phyloP scores from a whole-genome alignment of 2,888 invertebrate genomes.

The Trissoscelio sp. region DNA sequence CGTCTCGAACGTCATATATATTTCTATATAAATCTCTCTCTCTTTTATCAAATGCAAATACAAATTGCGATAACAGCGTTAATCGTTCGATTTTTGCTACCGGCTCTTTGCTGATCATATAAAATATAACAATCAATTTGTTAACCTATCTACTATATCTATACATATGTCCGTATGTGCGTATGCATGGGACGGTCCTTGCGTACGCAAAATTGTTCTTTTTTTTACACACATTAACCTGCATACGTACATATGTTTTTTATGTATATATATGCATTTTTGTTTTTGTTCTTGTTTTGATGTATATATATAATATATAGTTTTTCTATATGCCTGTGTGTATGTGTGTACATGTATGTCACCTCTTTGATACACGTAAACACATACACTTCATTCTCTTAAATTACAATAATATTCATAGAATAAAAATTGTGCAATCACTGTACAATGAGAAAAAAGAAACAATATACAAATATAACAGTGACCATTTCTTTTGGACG shows the following conservation, averaged over 20 bases:
- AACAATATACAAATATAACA: slow-evolving; percentile 72
- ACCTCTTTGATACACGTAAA: slow-evolving; percentile 61
- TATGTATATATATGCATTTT: slow-evolving; percentile 39
- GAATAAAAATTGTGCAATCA: slow-evolving; percentile 74
- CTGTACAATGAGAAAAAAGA: slow-evolving; percentile 71
- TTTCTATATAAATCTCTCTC: slow-evolving; percentile 62
- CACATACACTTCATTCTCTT: slow-evolving; percentile 63
- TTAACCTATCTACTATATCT: slow-evolving; percentile 83
- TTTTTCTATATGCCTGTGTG: slow-evolving; percentile 57
- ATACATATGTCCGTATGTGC: slow-evolving; percentile 82
- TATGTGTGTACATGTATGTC: slow-evolving; percentile 52
- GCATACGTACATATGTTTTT: slow-evolving; percentile 76
- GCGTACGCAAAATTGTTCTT: slow-evolving; percentile 72
- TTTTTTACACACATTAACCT: slow-evolving; percentile 72
- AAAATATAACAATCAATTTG: slow-evolving; percentile 83
- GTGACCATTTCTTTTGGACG: slow-evolving; percentile 69
- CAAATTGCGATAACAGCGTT: slow-evolving; percentile 64
- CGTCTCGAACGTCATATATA: slow-evolving; percentile 62
- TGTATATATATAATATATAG: slow-evolving; percentile 41
- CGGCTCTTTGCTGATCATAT: slow-evolving; percentile 77
- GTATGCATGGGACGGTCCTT: slow-evolving; percentile 79
- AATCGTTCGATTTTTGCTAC: slow-evolving; percentile 76
- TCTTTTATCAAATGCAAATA: slow-evolving; percentile 51
- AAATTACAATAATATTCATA: slow-evolving; percentile 72
- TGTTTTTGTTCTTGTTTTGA: slow-evolving; percentile 32